Conservation (phyloP, 2,113 vertebrate species). For the Empidonax traillii region DNA sequence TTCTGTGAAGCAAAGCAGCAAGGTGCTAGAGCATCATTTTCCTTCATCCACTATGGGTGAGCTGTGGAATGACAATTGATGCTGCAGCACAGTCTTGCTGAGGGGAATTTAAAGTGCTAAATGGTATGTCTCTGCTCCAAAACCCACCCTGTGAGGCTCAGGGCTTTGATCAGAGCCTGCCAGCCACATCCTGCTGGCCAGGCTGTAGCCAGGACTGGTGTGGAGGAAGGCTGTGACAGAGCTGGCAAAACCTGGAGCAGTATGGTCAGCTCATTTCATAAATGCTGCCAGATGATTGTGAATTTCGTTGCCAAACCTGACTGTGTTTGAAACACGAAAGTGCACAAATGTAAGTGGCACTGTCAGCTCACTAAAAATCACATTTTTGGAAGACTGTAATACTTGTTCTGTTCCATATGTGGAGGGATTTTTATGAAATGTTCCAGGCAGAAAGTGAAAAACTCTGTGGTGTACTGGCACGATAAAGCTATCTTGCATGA, state of each 20-base stretch:
- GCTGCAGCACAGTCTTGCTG: not conserved
- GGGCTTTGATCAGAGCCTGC: not conserved
- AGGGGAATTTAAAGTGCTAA: not conserved
- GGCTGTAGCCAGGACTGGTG: not conserved
- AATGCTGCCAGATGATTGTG: slow-evolving; percentile 35
- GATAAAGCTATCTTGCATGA: slow-evolving; percentile 13
- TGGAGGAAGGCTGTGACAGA: not conserved
- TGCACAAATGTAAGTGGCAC: slow-evolving; percentile 11
- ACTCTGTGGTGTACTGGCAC: slow-evolving; percentile 14
- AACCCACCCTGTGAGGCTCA: not conserved
- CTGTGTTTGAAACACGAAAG: slow-evolving; percentile 23
- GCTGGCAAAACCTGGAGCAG: not conserved
- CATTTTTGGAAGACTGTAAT: slow-evolving; percentile 52
- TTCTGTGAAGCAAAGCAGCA: not conserved
- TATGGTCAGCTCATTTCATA: not conserved
- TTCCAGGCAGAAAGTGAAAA: slow-evolving; percentile 56
- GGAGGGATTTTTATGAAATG: slow-evolving; percentile 51
- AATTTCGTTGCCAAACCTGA: slow-evolving; percentile 25
- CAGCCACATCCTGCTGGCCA: not conserved
- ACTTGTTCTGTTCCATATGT: slow-evolving; percentile 53
- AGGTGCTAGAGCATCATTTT: not conserved
- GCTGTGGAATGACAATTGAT: not conserved
- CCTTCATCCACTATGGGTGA: not conserved
- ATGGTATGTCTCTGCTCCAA: not conserved
- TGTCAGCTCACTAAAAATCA: slow-evolving; percentile 49